Percentiles rank a stretch among this genome's conserved stretches.
phyloP scores from a whole-genome alignment of 1,140 invertebrate species.

The Drosophila mauritiana region DNA sequence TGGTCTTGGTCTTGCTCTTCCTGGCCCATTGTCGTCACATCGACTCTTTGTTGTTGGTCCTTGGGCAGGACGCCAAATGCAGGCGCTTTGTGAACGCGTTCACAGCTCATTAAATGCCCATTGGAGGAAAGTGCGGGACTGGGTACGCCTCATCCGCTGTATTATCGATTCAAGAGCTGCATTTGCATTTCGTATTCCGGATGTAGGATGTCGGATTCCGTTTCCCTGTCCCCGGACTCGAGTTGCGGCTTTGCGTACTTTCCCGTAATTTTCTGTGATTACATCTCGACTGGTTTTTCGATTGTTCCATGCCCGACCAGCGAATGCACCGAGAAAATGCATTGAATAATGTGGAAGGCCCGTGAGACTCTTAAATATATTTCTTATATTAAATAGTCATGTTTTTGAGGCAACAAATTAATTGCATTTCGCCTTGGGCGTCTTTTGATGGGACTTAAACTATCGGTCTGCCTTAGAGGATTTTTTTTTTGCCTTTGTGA shows the following conservation, averaged over 20 bases:
- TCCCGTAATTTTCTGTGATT: slow-evolving; percentile 35
- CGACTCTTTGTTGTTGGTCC: slow-evolving; percentile 20
- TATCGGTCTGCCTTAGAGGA: background rate
- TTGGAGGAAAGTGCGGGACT: slow-evolving; percentile 8
- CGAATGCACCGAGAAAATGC: background rate
- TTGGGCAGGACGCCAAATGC: slow-evolving; percentile 40
- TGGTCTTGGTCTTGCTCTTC: background rate
- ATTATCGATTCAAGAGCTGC: slow-evolving; percentile 25
- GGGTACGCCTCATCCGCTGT: slow-evolving; percentile 3
- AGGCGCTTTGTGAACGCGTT: slow-evolving; percentile 35
- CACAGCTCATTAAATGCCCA: slow-evolving; percentile 45
- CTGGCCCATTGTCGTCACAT: slow-evolving; percentile 4
- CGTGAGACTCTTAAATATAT: too few species aligned
- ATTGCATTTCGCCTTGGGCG: too few species aligned
- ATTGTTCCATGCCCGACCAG: slow-evolving; percentile 14
- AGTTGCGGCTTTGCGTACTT: slow-evolving; percentile 14
- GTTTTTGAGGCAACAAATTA: too few species aligned
- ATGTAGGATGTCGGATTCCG: slow-evolving; percentile 8
- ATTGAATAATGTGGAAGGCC: background rate
- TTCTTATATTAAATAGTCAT: too few species aligned
- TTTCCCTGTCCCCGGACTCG: background rate
- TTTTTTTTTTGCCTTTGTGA: background rate
- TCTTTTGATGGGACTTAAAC: slow-evolving; percentile 1
- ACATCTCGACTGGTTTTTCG: slow-evolving; percentile 17
- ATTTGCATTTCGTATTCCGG: slow-evolving; percentile 22